Conservation (phyloP, 2,797 vertebrate genomes). For the Lepidocolaptes lacrymiger region DNA sequence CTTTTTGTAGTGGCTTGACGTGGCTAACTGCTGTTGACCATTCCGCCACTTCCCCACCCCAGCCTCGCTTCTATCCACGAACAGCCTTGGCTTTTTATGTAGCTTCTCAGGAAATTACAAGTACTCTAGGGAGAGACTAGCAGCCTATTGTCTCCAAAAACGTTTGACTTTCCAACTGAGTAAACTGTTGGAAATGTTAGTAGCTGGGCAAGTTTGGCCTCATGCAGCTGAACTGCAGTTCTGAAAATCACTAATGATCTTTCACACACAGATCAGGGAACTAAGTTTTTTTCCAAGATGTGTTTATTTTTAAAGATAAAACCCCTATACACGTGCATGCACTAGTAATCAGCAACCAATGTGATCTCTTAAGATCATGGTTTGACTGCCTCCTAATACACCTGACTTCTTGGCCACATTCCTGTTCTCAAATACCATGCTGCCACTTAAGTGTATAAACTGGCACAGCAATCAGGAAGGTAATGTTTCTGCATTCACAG, state of each 20-base stretch:
- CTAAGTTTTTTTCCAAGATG: not conserved
- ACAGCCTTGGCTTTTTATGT: not conserved
- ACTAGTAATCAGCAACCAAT: not conserved
- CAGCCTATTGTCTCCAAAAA: not conserved
- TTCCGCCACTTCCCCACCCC: not conserved
- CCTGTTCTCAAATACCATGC: not conserved
- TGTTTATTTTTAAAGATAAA: conserved; percentile 13
- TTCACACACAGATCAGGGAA: not conserved
- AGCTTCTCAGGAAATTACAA: conserved; percentile 17
- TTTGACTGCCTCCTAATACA: not conserved
- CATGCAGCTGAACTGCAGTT: conserved; percentile 8
- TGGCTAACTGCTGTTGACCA: not conserved
- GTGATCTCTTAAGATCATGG: not conserved
- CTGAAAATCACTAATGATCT: not conserved
- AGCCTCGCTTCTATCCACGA: not conserved
- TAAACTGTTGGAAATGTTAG: not conserved
- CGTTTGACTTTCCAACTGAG: not conserved
- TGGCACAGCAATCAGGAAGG: not conserved
- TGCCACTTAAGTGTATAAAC: not conserved
- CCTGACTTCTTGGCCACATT: not conserved
- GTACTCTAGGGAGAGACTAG: not conserved
- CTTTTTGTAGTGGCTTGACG: not conserved
- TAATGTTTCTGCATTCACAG: not conserved
- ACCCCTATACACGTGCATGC: not conserved
- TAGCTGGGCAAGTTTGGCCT: not conserved